Evolutionary conservation across 1,140 invertebrate species (phyloP).

Genomic region (Heliconius congener): DNA sequence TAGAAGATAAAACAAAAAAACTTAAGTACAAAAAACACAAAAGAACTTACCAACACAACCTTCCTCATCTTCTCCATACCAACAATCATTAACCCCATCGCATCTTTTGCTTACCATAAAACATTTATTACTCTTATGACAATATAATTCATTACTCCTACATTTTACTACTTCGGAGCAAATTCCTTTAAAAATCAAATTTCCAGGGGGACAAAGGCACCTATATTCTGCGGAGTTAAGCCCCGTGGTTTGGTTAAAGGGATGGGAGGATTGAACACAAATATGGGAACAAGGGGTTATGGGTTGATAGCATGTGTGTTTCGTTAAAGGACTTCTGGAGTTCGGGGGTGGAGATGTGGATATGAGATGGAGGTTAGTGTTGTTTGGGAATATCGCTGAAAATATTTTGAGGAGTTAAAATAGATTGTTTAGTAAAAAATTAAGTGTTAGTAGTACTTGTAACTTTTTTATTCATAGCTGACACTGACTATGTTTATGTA

Average conservation of each 20-base stretch:
- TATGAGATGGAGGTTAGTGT: slow-evolving; percentile 56
- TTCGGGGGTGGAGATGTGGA: slow-evolving; percentile 43
- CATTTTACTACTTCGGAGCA: slow-evolving; percentile 81
- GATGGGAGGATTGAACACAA: slow-evolving; percentile 82
- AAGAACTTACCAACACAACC: slow-evolving; percentile 78
- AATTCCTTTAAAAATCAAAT: slow-evolving; percentile 75
- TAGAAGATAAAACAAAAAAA: not conserved
- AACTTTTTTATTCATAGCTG: too few relatives aligned
- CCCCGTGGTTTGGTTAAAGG: slow-evolving; percentile 20
- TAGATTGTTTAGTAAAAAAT: not conserved
- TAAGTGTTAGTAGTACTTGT: too few relatives aligned
- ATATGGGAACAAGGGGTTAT: slow-evolving; percentile 88
- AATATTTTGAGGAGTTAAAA: not conserved
- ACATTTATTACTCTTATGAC: slow-evolving; percentile 83
- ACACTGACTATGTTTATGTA: too few relatives aligned
- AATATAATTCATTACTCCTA: slow-evolving; percentile 79
- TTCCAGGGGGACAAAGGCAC: slow-evolving; percentile 85
- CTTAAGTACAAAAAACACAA: not conserved
- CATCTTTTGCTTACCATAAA: slow-evolving; percentile 84
- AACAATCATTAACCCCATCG: slow-evolving; percentile 87
- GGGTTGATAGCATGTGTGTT: slow-evolving; percentile 81
- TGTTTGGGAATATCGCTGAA: slow-evolving; percentile 65
- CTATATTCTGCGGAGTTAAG: slow-evolving; percentile 48
- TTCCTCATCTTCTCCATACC: slow-evolving; percentile 85
- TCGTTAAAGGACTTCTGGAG: slow-evolving; percentile 82